phyloP scores from a whole-genome alignment of 2,113 vertebrate species.

The Seriola dumerili region DNA sequence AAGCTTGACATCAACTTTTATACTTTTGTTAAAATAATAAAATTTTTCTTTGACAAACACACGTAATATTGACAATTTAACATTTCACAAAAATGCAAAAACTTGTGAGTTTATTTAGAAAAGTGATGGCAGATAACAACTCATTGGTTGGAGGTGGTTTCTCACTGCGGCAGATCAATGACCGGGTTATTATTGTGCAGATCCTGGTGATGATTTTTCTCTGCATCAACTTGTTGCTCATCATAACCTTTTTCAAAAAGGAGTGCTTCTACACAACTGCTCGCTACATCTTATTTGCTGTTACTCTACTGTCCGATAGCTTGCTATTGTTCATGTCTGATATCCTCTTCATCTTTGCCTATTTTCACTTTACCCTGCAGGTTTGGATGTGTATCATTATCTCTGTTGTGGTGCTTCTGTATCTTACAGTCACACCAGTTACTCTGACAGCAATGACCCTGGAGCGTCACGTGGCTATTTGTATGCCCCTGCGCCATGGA shows the following conservation, averaged over 20 bases:
- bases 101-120: too few species aligned
- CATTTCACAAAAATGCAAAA: too few species aligned
- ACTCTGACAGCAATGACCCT: slow-evolving; percentile 73
- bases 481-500: slow-evolving; percentile 66
- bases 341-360: slow-evolving; percentile 3
- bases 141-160: background rate
- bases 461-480: slow-evolving; percentile 76
- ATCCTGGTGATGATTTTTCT: slow-evolving; percentile 51
- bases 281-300: slow-evolving; percentile 75
- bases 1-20: too few species aligned
- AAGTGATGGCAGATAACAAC: slow-evolving; percentile 18
- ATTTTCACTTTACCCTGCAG: background rate
- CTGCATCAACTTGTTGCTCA: slow-evolving; percentile 49
- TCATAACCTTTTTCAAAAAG: slow-evolving; percentile 63
- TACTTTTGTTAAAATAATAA: background rate
- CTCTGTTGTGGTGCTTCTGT: background rate
- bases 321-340: slow-evolving; percentile 44
- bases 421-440: slow-evolving; percentile 31
- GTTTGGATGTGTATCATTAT: slow-evolving; percentile 48
- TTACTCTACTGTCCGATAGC: slow-evolving; percentile 64
- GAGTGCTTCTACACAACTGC: slow-evolving; percentile 42
- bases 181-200: slow-evolving; percentile 30
- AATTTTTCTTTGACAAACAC: background rate
- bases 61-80: too few species aligned
- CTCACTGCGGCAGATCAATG: background rate